These are phyloP conservation scores for Panthera uncia DNA, from an alignment of 2,113 vertebrate genomes.

Conservation along the genomic window DNA sequence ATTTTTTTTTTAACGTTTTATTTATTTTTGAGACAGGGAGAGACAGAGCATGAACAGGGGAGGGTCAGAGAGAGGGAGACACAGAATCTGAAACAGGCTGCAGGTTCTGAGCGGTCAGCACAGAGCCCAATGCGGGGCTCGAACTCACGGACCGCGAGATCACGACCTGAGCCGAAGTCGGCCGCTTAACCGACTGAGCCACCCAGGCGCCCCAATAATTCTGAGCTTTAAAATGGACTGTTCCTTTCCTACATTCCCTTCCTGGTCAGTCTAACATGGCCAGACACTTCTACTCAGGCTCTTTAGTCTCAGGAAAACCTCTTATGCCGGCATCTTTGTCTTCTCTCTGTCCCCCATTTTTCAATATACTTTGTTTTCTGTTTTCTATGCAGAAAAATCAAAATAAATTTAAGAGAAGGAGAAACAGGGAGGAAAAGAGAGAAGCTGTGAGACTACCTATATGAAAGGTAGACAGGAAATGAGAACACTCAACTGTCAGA, in stretches of 20 bases:
- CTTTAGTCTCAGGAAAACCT: neutral
- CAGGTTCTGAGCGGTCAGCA: no score
- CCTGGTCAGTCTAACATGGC: neutral
- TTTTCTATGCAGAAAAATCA: constrained; percentile 2
- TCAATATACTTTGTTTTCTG: neutral
- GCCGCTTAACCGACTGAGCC: no score
- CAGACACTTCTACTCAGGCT: neutral
- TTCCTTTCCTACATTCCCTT: neutral
- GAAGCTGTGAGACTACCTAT: neutral
- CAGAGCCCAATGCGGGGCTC: no score
- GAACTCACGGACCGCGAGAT: no score
- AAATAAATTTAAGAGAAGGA: neutral
- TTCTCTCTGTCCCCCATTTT: neutral
- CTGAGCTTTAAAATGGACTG: neutral
- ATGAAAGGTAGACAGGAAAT: neutral
- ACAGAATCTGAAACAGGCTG: no score
- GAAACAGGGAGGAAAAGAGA: neutral
- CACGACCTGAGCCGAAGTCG: no score
- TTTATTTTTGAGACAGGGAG: no score
- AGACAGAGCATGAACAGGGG: no score
- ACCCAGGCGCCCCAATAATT: neutral
- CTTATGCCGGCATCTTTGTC: neutral
- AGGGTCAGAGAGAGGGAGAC: no score
- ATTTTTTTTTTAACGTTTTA: no score
- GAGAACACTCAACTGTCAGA: neutral